A percentile compares a stretch with the other conserved stretches of the same genome.
phyloP scores from a whole-genome alignment of 2,888 invertebrate genomes.

The Oeneis ivallda region DNA sequence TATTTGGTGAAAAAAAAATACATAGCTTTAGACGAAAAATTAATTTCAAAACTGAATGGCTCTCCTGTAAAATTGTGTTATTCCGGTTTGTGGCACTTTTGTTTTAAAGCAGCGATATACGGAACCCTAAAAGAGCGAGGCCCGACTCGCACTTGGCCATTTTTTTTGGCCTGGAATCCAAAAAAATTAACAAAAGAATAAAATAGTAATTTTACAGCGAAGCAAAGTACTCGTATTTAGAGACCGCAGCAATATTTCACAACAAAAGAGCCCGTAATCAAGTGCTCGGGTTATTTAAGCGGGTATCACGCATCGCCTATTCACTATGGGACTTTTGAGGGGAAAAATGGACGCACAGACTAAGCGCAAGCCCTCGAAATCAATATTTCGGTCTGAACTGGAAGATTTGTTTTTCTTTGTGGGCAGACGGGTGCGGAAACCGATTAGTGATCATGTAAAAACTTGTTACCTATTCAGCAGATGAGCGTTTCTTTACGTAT shows the following conservation, averaged over 20 bases:
- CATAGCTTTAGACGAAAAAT: no score
- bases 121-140: no score
- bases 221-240: slow-evolving; percentile 5
- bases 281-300: slow-evolving; percentile 35
- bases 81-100: no score
- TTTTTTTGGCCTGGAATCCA: no score
- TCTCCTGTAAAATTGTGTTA: no score
- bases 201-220: slow-evolving; percentile 23
- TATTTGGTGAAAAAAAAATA: no score
- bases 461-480: neutral
- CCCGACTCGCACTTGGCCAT: no score
- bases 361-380: slow-evolving; percentile 15
- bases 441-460: neutral
- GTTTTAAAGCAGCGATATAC: no score
- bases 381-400: slow-evolving; percentile 22
- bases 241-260: slow-evolving; percentile 20
- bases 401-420: slow-evolving; percentile 8
- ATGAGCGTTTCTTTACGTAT: no score
- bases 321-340: slow-evolving; percentile 29
- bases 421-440: neutral
- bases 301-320: slow-evolving; percentile 36
- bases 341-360: slow-evolving; percentile 25
- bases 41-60: no score
- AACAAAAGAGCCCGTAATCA: slow-evolving; percentile 30
- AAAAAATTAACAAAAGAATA: slow-evolving; percentile 17